Conservation (phyloP, 2,888 invertebrate genomes). For the Diarsia mendica region DNA sequence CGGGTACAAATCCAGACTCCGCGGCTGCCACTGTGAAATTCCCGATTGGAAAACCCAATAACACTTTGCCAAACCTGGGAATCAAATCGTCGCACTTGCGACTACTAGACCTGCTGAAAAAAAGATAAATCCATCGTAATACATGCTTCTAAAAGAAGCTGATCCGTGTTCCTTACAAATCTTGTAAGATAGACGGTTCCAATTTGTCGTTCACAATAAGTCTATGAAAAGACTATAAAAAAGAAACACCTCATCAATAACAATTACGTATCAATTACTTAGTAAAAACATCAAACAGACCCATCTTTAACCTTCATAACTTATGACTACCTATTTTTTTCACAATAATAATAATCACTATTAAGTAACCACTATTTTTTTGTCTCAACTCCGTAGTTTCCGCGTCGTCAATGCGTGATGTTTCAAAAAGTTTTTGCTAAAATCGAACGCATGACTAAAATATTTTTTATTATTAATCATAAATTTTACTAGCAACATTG, state of each 20-base stretch:
- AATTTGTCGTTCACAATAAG: constrained; percentile 23
- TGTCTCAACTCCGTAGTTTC: constrained; percentile 53
- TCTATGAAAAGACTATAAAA: not conserved
- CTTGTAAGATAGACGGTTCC: not conserved
- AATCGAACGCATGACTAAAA: constrained; percentile 46
- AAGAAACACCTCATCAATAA: constrained; percentile 25
- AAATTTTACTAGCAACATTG: constrained; percentile 37
- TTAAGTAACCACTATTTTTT: constrained; percentile 51
- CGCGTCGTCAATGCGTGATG: constrained; percentile 52
- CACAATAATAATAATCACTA: constrained; percentile 37
- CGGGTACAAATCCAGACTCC: no score
- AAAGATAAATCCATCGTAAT: not conserved
- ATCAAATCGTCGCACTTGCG: no score
- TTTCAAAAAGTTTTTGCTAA: constrained; percentile 44
- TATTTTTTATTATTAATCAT: constrained; percentile 10
- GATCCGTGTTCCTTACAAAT: not conserved
- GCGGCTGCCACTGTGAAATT: no score
- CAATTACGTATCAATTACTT: constrained; percentile 43
- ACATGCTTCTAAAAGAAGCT: not conserved
- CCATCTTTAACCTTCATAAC: constrained; percentile 42
- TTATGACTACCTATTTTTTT: constrained; percentile 44
- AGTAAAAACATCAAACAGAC: constrained; percentile 31
- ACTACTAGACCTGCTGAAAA: no score
- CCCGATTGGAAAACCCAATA: no score
- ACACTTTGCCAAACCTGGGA: no score